Base-by-base conservation (phyloP, 1,140 invertebrate genomes). In the Drosophila hydei region DNA sequence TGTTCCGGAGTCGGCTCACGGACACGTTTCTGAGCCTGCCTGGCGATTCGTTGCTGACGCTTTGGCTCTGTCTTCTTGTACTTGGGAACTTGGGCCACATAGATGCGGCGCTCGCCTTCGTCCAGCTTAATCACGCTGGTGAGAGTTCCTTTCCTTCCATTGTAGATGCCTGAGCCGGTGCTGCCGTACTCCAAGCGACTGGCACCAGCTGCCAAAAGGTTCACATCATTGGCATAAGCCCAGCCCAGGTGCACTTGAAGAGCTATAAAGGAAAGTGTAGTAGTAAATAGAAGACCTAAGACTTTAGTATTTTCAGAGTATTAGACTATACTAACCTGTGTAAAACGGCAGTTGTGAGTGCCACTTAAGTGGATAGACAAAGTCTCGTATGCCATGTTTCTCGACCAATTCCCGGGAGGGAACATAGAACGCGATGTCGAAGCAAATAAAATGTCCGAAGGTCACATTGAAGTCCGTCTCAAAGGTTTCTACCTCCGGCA, bases 391-490 rank as follows among this genome's bases (percentile, higher is more conserved):
- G 0, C 92, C 91, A 50, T 75, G 52, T 9, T 81, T 58, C 18
- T 40, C 4, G 11, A 83, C 52, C 19, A 91, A 25, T 25, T 73
- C 52, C 3, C 79, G 60, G 0, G 77, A 74, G 0, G 96, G 96
- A 4, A 93, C 84, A 45, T 93, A 75, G 79, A 95, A 97, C 1
- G 97, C 55, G 8, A 97, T 94, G 89, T 97, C 97, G 70, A 96
- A 96, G 79, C 96, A 96, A n/a, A 94, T 95, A 51, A 96, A 94
- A 6, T 94, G 93, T 0, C 96, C 97, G 85, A 98, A 98, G 12
- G 92, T 95, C 0, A 97, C 96, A 4, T 95, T 95, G 78, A 97
- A 98, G 89, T 97, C 96, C 0, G 97, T 97, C 4, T 92, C 91
- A 69, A 98, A 97, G 4, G 91, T 93, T 0, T 93, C 90, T 3